phyloP scores from a whole-genome alignment of 2,888 invertebrate genomes.

The Epinotia ramella region DNA sequence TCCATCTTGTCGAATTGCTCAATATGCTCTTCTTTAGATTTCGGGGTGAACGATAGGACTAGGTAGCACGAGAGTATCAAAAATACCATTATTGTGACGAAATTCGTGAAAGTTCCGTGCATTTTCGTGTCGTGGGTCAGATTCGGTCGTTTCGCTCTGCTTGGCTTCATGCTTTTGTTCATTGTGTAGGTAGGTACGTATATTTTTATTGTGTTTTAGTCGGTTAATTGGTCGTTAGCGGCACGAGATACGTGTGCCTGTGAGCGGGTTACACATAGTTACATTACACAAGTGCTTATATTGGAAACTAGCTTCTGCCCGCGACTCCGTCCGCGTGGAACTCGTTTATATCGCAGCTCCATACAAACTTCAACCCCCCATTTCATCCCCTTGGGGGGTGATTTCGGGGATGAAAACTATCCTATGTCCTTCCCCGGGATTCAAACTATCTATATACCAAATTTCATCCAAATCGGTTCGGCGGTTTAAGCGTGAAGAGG shows the following conservation, averaged over 20 bases:
- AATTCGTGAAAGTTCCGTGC: conserved; percentile 52
- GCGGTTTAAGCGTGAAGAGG: too few relatives aligned
- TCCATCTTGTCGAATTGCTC: conserved; percentile 65
- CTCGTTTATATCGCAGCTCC: too few relatives aligned
- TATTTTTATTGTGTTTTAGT: conserved; percentile 50
- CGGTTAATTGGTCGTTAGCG: conserved; percentile 66
- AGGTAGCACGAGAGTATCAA: conserved; percentile 57
- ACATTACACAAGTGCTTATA: conserved; percentile 35
- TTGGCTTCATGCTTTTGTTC: conserved; percentile 50
- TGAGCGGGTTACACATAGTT: conserved; percentile 45
- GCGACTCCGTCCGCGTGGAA: too few relatives aligned
- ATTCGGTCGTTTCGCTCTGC: conserved; percentile 55
- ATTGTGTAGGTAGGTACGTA: conserved; percentile 51
- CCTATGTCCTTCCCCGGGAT: too few relatives aligned
- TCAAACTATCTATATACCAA: too few relatives aligned
- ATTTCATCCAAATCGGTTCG: too few relatives aligned
- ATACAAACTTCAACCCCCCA: too few relatives aligned
- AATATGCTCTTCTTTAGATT: conserved; percentile 73
- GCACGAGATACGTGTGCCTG: conserved; percentile 47
- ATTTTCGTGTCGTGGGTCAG: conserved; percentile 53
- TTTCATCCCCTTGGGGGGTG: too few relatives aligned
- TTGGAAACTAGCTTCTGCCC: too few relatives aligned
- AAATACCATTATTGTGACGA: conserved; percentile 50
- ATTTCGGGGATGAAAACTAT: too few relatives aligned
- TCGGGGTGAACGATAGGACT: conserved; percentile 65